phyloP scores from a whole-genome alignment of 2,113 vertebrate species.

The Pyrgilauda ruficollis region DNA sequence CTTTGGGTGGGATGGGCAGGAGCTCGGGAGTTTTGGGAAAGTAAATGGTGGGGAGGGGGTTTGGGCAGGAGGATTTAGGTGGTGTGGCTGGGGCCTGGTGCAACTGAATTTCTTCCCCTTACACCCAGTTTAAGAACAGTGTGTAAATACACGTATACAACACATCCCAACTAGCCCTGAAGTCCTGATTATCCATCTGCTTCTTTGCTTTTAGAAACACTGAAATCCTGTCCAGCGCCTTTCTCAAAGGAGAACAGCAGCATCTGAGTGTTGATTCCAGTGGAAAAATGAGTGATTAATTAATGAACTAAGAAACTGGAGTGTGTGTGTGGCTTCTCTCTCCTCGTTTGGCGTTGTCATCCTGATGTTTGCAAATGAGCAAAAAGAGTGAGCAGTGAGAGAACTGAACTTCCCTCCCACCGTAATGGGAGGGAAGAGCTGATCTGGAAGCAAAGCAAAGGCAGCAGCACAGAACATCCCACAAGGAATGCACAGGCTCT shows the following conservation, averaged over 20 bases:
- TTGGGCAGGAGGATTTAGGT: not conserved
- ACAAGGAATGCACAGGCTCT: not conserved
- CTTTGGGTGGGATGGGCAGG: not conserved
- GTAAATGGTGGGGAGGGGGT: not conserved
- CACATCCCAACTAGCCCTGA: fast-evolving
- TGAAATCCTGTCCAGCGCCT: not conserved
- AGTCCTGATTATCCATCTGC: not conserved
- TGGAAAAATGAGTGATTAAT: not conserved
- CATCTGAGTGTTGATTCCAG: not conserved
- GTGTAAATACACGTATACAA: fast-evolving
- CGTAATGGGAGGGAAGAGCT: not conserved
- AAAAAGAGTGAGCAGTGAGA: not conserved
- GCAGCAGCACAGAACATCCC: not conserved
- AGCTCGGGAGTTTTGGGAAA: not conserved
- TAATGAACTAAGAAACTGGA: not conserved
- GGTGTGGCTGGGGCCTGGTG: not conserved
- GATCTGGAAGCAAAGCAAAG: not conserved
- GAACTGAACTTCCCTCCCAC: not conserved
- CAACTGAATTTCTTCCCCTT: not conserved
- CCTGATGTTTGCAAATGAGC: not conserved
- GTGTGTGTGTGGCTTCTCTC: not conserved
- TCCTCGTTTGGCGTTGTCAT: fast-evolving
- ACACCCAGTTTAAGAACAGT: not conserved
- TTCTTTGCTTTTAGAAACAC: not conserved
- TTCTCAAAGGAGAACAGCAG: not conserved